Evolutionary conservation across 2,888 invertebrate genomes (phyloP).

Genomic region (Hypomecis atomaria): DNA sequence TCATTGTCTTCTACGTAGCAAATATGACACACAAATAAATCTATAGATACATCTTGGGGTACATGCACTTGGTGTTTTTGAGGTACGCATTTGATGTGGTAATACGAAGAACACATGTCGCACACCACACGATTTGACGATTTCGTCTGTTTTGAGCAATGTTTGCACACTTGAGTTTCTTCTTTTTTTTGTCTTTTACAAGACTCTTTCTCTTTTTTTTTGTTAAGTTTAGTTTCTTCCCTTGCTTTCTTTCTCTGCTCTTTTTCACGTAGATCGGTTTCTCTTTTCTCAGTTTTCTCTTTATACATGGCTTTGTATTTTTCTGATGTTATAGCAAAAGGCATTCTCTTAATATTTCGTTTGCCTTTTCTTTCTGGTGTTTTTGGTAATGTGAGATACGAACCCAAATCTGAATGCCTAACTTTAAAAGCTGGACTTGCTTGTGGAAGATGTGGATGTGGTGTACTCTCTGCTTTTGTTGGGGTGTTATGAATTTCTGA

Average conservation of each 20-base stretch:
- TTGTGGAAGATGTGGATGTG: constrained; percentile 9
- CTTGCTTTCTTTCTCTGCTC: constrained; percentile 18
- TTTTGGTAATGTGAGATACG: constrained; percentile 26
- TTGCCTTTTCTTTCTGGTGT: constrained; percentile 30
- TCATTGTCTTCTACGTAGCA: constrained; percentile 21
- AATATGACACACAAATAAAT: constrained; percentile 26
- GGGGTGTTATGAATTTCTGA: constrained; percentile 12
- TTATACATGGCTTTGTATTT: constrained; percentile 22
- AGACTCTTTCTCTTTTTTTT: constrained; percentile 1
- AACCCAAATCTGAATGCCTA: constrained; percentile 21
- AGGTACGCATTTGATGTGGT: constrained; percentile 31
- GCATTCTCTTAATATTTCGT: constrained; percentile 23
- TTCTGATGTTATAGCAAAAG: constrained; percentile 27
- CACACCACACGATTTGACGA: constrained; percentile 26
- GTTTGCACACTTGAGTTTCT: constrained; percentile 24
- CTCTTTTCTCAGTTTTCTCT: constrained; percentile 18
- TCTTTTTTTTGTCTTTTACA: neutral
- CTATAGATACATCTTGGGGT: constrained; percentile 27
- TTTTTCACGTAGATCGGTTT: constrained; percentile 18
- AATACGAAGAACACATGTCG: constrained; percentile 33
- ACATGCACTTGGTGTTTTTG: constrained; percentile 27
- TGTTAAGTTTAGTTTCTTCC: constrained; percentile 15
- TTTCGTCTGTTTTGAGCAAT: constrained; percentile 30
- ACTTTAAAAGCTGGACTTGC: constrained; percentile 30
- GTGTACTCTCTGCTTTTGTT: constrained; percentile 4